Evolutionary conservation across 2,113 vertebrate genomes (phyloP), one percentile per base, ranked within the genome.

Genomic region (Puma concolor): DNA sequence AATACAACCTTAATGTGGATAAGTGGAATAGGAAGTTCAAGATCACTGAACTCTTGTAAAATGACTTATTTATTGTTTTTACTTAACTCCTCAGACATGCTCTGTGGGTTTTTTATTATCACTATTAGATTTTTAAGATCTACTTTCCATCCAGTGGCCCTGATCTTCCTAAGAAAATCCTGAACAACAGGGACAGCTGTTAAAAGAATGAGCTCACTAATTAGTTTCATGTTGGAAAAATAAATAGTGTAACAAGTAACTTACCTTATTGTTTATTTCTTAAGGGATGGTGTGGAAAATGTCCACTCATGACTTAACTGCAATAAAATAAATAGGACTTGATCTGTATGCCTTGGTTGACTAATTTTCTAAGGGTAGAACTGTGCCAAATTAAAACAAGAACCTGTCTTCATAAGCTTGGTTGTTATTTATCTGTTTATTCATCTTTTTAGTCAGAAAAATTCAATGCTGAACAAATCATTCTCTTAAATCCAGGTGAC

Each of bases 161-260:
- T 74, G 93, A 97, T 97, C 88, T 93, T 97, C 87, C n/a, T 63
- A 98, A 95, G 80, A 98, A 98, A 97, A 69, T 92, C n/a, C 81
- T 98, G 86, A 95, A 92, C 74, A 98, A 86, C 52, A 89, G 52
- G 80, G 92, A 91, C 98, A 98, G 98, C 96, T 98, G 98, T 97
- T 98, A 93, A 87, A 97, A 95, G 97, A 98, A 98, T 98, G 95
- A 98, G 93, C 90, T 98, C 98, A 98, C 96, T 98, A 98, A 97
- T 98, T 98, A 98, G 76, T 89, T 98, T 97, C 98, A 98, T 92
- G 98, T 94, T 88, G 80, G 80, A 94, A 98, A 98, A 98, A 97
- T 88, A 98, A 98, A 98, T 95, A 98, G 8, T 83, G 79, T 95
- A 97, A 97, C 93, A 97, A 97, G 98, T 85, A 95, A 87, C 97